A percentile compares a stretch with the other conserved stretches of the same genome.
These are phyloP conservation scores for Argyra leucocephala DNA, from an alignment of 2,888 invertebrate species.

Conservation along the genomic window DNA sequence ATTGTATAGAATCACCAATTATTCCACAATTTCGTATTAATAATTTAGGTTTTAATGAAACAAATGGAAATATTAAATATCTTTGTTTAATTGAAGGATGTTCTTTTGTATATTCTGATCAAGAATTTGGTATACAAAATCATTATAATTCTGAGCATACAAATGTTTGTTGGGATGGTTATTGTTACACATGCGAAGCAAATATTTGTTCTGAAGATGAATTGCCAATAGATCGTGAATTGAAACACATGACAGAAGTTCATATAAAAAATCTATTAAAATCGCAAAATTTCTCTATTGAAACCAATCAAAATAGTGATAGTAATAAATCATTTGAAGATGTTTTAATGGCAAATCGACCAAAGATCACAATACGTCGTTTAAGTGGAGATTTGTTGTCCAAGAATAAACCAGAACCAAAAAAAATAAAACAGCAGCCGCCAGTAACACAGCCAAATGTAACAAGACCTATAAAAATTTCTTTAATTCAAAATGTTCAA, in stretches of 20 bases:
- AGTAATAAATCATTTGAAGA: not conserved
- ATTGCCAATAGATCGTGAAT: slow-evolving; percentile 26
- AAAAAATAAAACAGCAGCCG: not conserved
- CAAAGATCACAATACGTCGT: slow-evolving; percentile 38
- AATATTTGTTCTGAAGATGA: slow-evolving; percentile 19
- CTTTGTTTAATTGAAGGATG: slow-evolving; percentile 36
- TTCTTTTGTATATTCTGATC: slow-evolving; percentile 34
- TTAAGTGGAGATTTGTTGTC: slow-evolving; percentile 46
- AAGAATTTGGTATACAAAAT: slow-evolving; percentile 33
- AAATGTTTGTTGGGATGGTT: slow-evolving; percentile 49
- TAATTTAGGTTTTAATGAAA: slow-evolving; percentile 32
- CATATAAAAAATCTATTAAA: slow-evolving; percentile 21
- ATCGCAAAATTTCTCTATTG: not conserved
- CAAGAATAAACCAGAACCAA: slow-evolving; percentile 23
- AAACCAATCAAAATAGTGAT: not conserved
- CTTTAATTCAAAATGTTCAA: not conserved
- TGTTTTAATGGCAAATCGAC: not conserved
- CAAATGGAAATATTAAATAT: slow-evolving; percentile 26
- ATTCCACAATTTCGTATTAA: slow-evolving; percentile 25
- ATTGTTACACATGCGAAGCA: slow-evolving; percentile 46
- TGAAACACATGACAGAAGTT: slow-evolving; percentile 32
- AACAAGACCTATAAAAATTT: slow-evolving; percentile 14
- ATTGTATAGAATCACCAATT: not conserved
- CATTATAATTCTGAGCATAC: slow-evolving; percentile 37
- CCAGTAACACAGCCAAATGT: not conserved